Base-by-base conservation (phyloP, 1,140 invertebrate genomes). In the Cyclargus thomasi region DNA sequence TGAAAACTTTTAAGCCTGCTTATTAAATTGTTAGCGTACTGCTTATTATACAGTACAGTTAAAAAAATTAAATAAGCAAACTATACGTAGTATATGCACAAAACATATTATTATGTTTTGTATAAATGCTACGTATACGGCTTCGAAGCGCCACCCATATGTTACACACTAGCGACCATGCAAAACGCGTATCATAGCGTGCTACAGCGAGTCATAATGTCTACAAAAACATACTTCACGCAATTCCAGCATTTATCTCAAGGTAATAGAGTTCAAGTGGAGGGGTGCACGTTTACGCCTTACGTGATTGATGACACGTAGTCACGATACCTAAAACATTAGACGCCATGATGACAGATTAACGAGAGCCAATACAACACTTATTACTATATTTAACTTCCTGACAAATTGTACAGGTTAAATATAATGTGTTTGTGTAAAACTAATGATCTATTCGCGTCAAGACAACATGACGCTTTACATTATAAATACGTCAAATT, bases 81-180 rank as follows among this genome's bases (percentile, higher is more conserved):
- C n/a, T n/a, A n/a, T n/a, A n/a, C n/a, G n/a, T n/a, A n/a, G n/a
- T n/a, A n/a, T n/a, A n/a, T n/a, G n/a, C n/a, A n/a, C n/a, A n/a
- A n/a, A n/a, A n/a, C n/a, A n/a, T n/a, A n/a, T n/a, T n/a, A n/a
- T n/a, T n/a, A 39, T 14, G 36, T 39, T 39, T 11, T 14, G 39
- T 47, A 47, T 29, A 23, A 23, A 2, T 2, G 1, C 23, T 23
- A 23, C 23, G 6, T 29, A 29, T 29, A 29, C 5, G 29, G 0
- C 29, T 29, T 23, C 29, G 29, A 29, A 72, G 67, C 72, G 35
- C 72, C 72, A 70, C 74, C 74, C 70, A 75, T 76, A 74, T 74
- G 80, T 79, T 73, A 62, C 72, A 72, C 74, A 35, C 69, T 67
- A 66, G 68, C 70, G 64, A 72, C 79, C 76, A 79, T 76, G 76